These are phyloP conservation scores for Drosophila robusta DNA, from an alignment of 2,888 invertebrate genomes.

Conservation along the genomic window DNA sequence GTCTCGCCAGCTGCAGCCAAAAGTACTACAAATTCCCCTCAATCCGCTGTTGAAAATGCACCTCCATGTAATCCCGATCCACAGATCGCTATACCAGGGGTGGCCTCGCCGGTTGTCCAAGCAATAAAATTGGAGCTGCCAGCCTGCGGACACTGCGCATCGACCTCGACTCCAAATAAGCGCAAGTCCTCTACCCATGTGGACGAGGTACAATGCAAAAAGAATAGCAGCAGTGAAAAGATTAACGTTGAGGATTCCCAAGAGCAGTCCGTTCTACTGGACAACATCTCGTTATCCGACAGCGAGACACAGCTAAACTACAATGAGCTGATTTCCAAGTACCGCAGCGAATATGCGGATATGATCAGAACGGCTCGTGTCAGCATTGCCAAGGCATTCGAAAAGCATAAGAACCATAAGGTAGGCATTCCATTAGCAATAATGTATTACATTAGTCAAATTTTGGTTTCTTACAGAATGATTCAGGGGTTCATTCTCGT, in stretches of 20 bases:
- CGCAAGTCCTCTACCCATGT: slow-evolving; percentile 63
- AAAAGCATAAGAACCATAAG: slow-evolving; percentile 65
- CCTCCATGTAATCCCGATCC: not conserved
- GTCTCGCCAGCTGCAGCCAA: not conserved
- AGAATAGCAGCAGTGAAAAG: slow-evolving; percentile 46
- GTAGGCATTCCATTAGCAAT: slow-evolving; percentile 19
- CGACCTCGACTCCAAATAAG: slow-evolving; percentile 66
- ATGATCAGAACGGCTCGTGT: slow-evolving; percentile 69
- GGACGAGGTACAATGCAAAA: slow-evolving; percentile 66
- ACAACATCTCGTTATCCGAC: slow-evolving; percentile 14
- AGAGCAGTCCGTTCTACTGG: slow-evolving; percentile 7
- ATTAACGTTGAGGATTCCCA: slow-evolving; percentile 23
- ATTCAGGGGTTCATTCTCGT: slow-evolving; percentile 84
- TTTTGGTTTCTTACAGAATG: slow-evolving; percentile 64
- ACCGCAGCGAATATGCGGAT: slow-evolving; percentile 68
- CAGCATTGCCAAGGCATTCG: slow-evolving; percentile 79
- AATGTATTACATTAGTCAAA: not conserved
- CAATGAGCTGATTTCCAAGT: slow-evolving; percentile 43
- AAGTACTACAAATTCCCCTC: not conserved
- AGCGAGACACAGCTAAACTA: slow-evolving; percentile 31
- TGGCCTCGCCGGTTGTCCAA: not conserved
- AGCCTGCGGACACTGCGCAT: slow-evolving; percentile 9
- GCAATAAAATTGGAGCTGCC: slow-evolving; percentile 9
- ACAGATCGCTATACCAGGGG: slow-evolving; percentile 1
- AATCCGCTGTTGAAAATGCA: not conserved